Base-by-base conservation (phyloP, 2,888 invertebrate species). In the Lottia scabra region DNA sequence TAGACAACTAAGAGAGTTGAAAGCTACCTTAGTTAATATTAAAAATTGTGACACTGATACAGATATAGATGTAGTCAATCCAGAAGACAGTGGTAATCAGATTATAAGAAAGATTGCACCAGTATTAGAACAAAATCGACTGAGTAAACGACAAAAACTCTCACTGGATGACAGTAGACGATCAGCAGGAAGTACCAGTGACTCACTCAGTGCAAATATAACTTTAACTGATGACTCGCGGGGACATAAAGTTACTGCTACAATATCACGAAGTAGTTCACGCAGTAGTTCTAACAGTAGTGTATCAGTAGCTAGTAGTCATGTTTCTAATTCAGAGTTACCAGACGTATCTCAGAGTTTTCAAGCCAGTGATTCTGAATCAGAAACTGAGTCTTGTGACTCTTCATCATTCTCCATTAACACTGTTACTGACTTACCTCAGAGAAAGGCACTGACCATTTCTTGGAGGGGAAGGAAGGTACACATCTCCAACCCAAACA, bases 381-480 rank as follows among this genome's bases (percentile, higher is more conserved):
- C 56, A 19, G 23, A 19, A 19, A 10, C 56, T 5, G 56, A 56
- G 19, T 56, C 56, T 23, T 19, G 23, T 23, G 19, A 19, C 23
- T 56, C 56, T 8, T 19, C 19, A 12, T 23, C 19, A 23, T 56
- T 23, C 23, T 56, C 56, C 15, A 56, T 56, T 10, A 56, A 23
- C 23, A 23, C 19, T 56, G 56, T 56, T 56, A 56, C 56, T 19
- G 56, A 56, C 23, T 19, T 56, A 19, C 56, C 56, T 23, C 19
- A 56, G 23, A 19, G 56, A 16, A 70, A 70, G 48, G 64, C 64
- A 12, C 46, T 70, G 65, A 70, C 70, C n/a, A 70, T 70, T 19
- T 64, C 64, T 27, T 70, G 70, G 70, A 70, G 45, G 30, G 70
- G 70, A 8, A 63, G 46, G 45, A 70, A 70, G 19, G 64, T 70